phyloP scores from a whole-genome alignment of 2,888 invertebrate species.

The Tenthredo notha region DNA sequence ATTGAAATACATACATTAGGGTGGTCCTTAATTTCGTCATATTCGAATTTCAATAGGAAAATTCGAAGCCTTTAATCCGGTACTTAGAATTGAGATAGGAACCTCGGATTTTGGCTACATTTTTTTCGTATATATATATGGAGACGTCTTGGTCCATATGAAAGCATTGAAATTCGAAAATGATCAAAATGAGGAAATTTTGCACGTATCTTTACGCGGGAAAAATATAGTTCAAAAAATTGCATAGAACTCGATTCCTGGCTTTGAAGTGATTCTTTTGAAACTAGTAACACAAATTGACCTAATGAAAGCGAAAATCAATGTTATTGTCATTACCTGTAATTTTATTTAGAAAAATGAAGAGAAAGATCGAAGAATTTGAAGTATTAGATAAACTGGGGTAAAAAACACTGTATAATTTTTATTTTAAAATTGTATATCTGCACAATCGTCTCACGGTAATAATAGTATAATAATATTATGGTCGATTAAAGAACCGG shows the following conservation, averaged over 20 bases:
- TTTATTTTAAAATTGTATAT: background rate
- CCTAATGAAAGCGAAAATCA: background rate
- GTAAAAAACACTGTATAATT: background rate
- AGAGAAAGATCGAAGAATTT: background rate
- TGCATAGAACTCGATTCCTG: background rate
- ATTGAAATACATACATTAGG: background rate
- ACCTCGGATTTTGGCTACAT: too few species aligned
- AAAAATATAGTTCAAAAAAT: background rate
- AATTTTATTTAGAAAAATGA: background rate
- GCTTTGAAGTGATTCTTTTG: background rate
- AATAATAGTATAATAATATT: background rate
- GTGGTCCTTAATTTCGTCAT: too few species aligned
- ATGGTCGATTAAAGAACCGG: slow-evolving; percentile 5
- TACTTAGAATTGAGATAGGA: too few species aligned
- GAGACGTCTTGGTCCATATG: too few species aligned
- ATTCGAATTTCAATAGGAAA: too few species aligned
- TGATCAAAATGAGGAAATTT: background rate
- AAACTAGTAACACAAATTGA: background rate
- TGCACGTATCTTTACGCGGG: background rate
- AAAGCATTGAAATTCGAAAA: too few species aligned
- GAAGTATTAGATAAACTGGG: background rate
- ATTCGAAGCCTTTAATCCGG: too few species aligned
- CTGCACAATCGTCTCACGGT: background rate
- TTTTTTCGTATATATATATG: too few species aligned
- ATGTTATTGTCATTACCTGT: background rate